Base-by-base conservation (phyloP, 2,888 invertebrate species). In the Acrobasis consociella region DNA sequence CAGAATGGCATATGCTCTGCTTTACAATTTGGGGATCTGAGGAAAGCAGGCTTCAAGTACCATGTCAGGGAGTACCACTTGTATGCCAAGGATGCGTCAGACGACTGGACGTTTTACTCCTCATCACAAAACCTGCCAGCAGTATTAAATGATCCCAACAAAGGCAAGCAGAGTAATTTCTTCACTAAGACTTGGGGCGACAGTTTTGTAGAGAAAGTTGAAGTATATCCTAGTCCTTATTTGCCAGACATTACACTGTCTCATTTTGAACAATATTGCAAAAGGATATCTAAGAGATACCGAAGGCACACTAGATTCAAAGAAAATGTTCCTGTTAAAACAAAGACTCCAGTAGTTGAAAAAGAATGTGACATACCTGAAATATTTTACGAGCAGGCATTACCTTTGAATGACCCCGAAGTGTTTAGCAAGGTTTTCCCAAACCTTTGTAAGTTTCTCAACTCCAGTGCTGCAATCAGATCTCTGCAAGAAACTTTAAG, bases 151-250 rank as follows among this genome's bases (percentile, higher is more conserved):
- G 99, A 99, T 87, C 99, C 99, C 0, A 96, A 96, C 68, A 95
- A 96, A 79, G 96, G 98, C 70, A 99, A 98, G 87, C 97, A 97
- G 84, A 94, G 94, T 68, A 95, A 98, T 85, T 98, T 99, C 80
- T 98, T 99, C 80, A 98, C 98, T 0, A 98, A 97, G 85, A 98
- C 98, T 67, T 99, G 99, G 99, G 99, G 99, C 53, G 99, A 99
- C 77, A 94, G 95, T 65, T 99, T 99, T 87, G 94, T 98, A 17
- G 98, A 98, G 68, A 95, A 96, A 75, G 93, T 94, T 37, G 94
- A 95, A 55, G 94, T 98, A 73, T 94, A 95, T 49, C 95, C 96
- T 70, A 97, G 97, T 74, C 95, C 96, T 0, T 95, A 96, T 83
- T 89, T 99, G 72, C 97, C 97, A 50, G 96, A 97, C 75, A 95